Evolutionary conservation across 1,140 invertebrate species (phyloP), one percentile per base, ranked within the genome.

Genomic region (Leucophenga varia): DNA sequence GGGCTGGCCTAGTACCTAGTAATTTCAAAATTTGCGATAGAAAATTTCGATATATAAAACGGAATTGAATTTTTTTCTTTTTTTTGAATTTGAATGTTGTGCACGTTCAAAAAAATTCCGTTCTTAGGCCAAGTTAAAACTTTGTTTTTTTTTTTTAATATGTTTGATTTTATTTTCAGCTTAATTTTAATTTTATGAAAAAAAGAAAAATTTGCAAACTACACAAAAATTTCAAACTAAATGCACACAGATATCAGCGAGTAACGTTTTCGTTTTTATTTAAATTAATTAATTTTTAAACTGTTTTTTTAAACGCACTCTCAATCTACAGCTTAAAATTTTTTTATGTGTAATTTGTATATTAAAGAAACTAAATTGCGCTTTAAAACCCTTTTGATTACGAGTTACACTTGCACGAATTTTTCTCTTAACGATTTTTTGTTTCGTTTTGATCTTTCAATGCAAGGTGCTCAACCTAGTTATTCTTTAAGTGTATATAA

Each of bases 1-100:
- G 72, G 72, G 72, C 72, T 74, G 72, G 72, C 72, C 72, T 74
- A 74, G 72, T 74, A 74, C 72, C 72, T 74, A 61, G 57, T 41
- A 45, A 50, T 22, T n/a, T 71, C 47, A 51, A 57, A 52, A 44
- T 51, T 52, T 51, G 5, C 22, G 10, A 25, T 25, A 25, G 10
- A 25, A 25, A 5, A 10, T 32, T 54, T 47, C 16, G 12, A n/a
- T n/a, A n/a, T n/a, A n/a, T n/a, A n/a, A n/a, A n/a, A n/a, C n/a
- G 12, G 18, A 37, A 17, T 16, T 37, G 18, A 19, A 14, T 8
- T 42, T 30, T 42, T 28, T 42, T 13, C 45, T 45, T 55, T 52
- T 25, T 47, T 13, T 22, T 45, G 14, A 43, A 34, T 22, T 19
- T 19, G 10, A 46, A 12, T 45, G 14, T 37, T 47, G 17, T 18